Evolutionary conservation across 2,797 vertebrate species (phyloP).

Genomic region (Agapornis canus): DNA sequence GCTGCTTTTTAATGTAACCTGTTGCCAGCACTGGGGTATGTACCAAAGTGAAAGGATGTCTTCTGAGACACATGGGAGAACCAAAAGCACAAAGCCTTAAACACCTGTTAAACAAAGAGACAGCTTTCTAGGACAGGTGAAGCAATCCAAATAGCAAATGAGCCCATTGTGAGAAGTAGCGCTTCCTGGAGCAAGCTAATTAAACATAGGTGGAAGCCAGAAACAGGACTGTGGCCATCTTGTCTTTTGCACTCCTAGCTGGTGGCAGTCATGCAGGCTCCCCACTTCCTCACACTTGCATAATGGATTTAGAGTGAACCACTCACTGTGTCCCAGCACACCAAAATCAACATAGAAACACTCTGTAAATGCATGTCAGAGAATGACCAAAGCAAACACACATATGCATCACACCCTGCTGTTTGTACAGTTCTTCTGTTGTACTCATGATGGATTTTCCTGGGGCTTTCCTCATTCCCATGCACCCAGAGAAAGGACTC

Average conservation of each 20-base stretch:
- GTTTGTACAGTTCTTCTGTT: neutral
- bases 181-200: neutral
- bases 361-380: neutral
- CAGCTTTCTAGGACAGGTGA: neutral
- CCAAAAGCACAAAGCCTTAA: neutral
- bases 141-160: neutral
- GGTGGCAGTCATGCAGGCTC: neutral
- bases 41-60: neutral
- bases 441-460: rapidly evolving
- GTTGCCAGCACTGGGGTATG: neutral
- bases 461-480: neutral
- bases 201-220: neutral
- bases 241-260: neutral
- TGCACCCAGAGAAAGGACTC: neutral
- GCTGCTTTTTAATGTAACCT: slow-evolving; percentile 4
- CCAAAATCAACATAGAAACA: neutral
- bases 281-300: neutral
- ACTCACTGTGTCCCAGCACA: neutral
- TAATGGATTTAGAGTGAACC: neutral
- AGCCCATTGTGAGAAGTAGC: neutral
- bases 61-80: neutral
- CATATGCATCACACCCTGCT: neutral
- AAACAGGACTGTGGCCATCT: neutral
- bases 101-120: neutral
- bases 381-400: neutral